These are phyloP conservation scores for Tamandua tetradactyla DNA, from an alignment of 2,797 vertebrate species.

Conservation along the genomic window DNA sequence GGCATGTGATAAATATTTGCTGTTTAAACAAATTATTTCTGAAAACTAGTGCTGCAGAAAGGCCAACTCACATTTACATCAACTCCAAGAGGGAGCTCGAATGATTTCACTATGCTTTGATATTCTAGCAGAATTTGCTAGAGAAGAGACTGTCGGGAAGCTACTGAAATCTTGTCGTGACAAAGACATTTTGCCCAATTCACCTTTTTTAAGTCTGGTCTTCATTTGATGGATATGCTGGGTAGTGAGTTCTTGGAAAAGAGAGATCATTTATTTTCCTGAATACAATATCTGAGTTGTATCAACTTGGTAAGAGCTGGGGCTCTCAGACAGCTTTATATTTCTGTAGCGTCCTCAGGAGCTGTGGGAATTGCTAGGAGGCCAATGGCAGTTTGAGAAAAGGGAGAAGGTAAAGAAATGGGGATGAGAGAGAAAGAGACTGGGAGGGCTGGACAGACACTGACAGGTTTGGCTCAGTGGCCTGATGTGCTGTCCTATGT, in stretches of 20 bases:
- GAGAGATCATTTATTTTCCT: neutral
- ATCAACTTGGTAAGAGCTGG: neutral
- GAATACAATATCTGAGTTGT: neutral
- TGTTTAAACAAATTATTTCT: slow-evolving; percentile 6
- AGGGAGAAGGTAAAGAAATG: neutral
- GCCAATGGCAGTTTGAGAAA: neutral
- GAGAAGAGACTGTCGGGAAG: neutral
- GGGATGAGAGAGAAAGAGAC: neutral
- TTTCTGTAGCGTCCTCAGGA: neutral
- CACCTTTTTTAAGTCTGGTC: neutral
- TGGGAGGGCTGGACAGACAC: neutral
- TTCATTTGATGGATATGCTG: neutral
- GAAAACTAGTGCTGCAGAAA: neutral
- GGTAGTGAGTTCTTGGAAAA: neutral
- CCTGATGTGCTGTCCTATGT: neutral
- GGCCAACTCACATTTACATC: neutral
- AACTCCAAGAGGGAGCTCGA: neutral
- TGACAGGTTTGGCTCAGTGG: neutral
- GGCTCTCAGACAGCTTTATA: neutral
- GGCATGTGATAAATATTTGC: neutral
- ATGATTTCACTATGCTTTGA: neutral
- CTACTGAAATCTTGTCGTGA: neutral
- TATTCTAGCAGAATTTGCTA: neutral
- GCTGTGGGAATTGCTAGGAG: fast-evolving
- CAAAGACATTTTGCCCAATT: neutral